Evolutionary conservation across 2,888 invertebrate species (phyloP).

Genomic region (Petrophora chlorosata): DNA sequence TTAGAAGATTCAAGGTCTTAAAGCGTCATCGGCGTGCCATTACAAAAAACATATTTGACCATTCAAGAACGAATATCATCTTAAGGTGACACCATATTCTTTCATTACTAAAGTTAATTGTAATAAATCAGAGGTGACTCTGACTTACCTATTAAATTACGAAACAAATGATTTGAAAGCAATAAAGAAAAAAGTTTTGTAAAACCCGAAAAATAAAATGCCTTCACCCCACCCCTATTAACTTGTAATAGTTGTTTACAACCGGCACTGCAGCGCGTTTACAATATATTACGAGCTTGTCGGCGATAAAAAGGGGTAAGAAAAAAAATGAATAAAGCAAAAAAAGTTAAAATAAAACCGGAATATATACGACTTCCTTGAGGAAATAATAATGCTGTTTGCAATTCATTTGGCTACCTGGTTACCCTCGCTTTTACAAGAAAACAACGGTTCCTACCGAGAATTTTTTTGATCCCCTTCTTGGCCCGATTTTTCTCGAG

Average conservation of each 20-base stretch:
- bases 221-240: conserved; percentile 65
- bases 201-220: conserved; percentile 35
- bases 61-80: no score
- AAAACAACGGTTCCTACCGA: conserved; percentile 75
- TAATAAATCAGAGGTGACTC: no score
- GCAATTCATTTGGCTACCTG: conserved; percentile 84
- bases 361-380: conserved; percentile 84
- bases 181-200: conserved; percentile 28
- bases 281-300: conserved; percentile 81
- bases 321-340: conserved; percentile 78
- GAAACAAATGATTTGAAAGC: background rate
- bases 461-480: conserved; percentile 59
- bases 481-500: conserved; percentile 69
- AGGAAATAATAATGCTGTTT: conserved; percentile 85
- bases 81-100: no score
- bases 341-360: conserved; percentile 80
- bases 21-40: no score
- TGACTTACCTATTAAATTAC: background rate
- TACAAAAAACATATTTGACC: no score
- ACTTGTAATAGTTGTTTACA: conserved; percentile 82
- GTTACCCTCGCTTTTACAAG: conserved; percentile 71
- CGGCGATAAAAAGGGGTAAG: conserved; percentile 81
- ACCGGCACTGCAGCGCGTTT: conserved; percentile 74
- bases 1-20: no score
- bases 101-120: no score